These are phyloP conservation scores for Delichon dasypus DNA, from an alignment of 2,797 vertebrate species.

Conservation along the genomic window DNA sequence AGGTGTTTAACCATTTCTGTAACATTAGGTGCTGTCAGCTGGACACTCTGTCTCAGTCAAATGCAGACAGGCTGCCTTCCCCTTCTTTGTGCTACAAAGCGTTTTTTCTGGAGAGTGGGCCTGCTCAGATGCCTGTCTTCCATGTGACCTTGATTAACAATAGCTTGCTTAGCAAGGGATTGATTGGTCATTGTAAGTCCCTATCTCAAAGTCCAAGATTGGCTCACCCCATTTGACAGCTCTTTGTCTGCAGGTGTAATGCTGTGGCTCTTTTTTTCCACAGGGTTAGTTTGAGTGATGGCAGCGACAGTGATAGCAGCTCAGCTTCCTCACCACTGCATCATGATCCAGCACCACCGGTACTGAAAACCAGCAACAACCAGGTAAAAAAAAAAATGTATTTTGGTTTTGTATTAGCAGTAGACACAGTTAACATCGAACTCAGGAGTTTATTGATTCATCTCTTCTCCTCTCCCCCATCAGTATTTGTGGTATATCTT, in stretches of 20 bases:
- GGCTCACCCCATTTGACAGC: neutral
- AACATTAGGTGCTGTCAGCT: neutral
- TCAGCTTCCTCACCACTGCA: slow-evolving; percentile 82
- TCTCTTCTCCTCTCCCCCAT: neutral
- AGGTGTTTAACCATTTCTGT: neutral
- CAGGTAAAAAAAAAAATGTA: slow-evolving; percentile 80
- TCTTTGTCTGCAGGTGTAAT: neutral
- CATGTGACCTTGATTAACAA: neutral
- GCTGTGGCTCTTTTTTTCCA: neutral
- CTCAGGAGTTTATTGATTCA: neutral
- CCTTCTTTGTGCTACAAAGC: accelerated
- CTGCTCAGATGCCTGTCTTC: neutral
- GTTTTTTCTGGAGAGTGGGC: neutral
- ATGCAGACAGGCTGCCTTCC: neutral
- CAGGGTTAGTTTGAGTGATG: slow-evolving; percentile 93
- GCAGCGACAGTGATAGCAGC: slow-evolving; percentile 92
- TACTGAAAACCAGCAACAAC: slow-evolving; percentile 88
- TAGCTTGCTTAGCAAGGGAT: neutral
- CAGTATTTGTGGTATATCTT: neutral
- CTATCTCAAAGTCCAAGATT: neutral
- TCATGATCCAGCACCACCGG: slow-evolving; percentile 82
- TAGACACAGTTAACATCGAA: neutral
- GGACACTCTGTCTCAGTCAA: neutral
- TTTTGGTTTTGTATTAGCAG: neutral
- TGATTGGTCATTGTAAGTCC: neutral